Conservation (phyloP, 2,797 vertebrate genomes). For the Labroides dimidiatus region DNA sequence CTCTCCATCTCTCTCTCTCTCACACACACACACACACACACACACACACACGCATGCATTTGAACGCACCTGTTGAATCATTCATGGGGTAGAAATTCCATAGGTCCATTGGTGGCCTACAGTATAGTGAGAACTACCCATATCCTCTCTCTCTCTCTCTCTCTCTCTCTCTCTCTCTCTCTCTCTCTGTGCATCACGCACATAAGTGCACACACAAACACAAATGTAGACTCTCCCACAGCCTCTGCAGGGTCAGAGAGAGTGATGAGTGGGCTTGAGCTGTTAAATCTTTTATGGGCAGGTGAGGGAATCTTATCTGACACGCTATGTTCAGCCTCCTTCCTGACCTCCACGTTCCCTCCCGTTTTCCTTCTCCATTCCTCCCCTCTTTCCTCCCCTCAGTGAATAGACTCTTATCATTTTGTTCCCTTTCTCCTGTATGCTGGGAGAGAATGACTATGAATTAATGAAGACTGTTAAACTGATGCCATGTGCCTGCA, state of each 20-base stretch:
- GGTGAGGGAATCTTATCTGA: slow-evolving; percentile 80
- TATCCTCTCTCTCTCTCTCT: slow-evolving; percentile 23
- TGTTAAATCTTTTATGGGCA: slow-evolving; percentile 81
- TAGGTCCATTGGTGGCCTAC: slow-evolving; percentile 67
- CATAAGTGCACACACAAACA: slow-evolving; percentile 34
- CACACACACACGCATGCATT: slow-evolving; percentile 14
- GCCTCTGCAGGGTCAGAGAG: slow-evolving; percentile 65
- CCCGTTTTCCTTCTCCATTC: slow-evolving; percentile 43
- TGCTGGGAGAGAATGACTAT: slow-evolving; percentile 27
- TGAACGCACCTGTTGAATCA: slow-evolving; percentile 78
- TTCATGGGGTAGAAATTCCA: slow-evolving; percentile 76
- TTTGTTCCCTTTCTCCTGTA: slow-evolving; percentile 18
- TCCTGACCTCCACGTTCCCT: slow-evolving; percentile 65
- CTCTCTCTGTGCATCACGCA: slow-evolving; percentile 9
- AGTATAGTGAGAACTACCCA: slow-evolving; percentile 55
- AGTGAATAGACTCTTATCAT: slow-evolving; percentile 48
- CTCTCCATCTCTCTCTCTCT: slow-evolving; percentile 2
- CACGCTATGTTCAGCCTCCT: slow-evolving; percentile 74
- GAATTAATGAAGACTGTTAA: slow-evolving; percentile 39
- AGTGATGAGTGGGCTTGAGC: slow-evolving; percentile 77
- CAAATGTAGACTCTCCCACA: slow-evolving; percentile 50
- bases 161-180: slow-evolving; percentile 24
- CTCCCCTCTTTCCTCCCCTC: slow-evolving; percentile 19
- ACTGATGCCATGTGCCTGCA: slow-evolving; percentile 21
- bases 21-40: slow-evolving; percentile 8